phyloP scores from a whole-genome alignment of 2,113 vertebrate genomes.

The Raja brachyura region DNA sequence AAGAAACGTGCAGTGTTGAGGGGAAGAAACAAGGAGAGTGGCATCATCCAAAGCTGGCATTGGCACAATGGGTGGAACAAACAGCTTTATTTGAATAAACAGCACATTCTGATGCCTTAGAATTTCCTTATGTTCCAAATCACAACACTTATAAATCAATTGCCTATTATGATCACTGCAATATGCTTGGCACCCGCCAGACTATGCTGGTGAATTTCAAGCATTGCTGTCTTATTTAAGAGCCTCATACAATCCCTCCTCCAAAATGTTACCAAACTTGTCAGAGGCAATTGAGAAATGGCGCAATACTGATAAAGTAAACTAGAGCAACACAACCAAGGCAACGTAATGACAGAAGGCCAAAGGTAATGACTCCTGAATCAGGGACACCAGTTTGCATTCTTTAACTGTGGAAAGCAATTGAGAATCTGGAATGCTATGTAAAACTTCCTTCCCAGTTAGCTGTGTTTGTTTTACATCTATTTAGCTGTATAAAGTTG shows the following conservation, averaged over 20 bases:
- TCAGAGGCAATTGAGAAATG: too few species aligned
- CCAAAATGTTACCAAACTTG: background rate
- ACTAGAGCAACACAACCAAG: background rate
- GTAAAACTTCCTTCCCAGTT: background rate
- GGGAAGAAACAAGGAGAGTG: background rate
- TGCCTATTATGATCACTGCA: background rate
- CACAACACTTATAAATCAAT: background rate
- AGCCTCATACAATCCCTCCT: background rate
- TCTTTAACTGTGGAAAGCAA: background rate
- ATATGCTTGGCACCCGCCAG: background rate
- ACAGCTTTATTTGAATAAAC: too few species aligned
- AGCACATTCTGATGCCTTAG: background rate
- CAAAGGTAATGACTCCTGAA: background rate
- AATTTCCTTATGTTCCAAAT: background rate
- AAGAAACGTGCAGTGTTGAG: too few species aligned
- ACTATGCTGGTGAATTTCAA: background rate
- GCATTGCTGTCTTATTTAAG: background rate
- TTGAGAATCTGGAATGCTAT: background rate
- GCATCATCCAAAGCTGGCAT: background rate
- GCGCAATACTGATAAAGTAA: background rate
- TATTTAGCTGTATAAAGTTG: slow-evolving; percentile 29
- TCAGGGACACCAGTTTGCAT: background rate
- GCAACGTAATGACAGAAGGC: background rate
- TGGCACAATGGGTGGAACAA: background rate
- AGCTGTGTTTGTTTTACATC: slow-evolving; percentile 31